Base-by-base conservation (phyloP, 2,113 vertebrate species). In the Chaenocephalus aceratus region DNA sequence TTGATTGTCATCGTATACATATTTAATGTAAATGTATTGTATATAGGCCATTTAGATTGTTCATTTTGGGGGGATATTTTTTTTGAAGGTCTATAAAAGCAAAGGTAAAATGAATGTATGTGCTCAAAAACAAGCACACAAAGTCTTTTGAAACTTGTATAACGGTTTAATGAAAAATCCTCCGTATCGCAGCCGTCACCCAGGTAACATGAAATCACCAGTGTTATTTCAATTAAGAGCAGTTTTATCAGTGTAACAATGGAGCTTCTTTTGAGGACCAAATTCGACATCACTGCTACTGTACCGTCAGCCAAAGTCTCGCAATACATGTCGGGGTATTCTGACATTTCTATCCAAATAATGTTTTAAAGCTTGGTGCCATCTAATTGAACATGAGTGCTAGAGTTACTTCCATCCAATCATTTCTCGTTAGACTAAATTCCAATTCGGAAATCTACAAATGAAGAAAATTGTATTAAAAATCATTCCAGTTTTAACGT, bases 11-110 rank as follows among this genome's bases (percentile, higher is more conserved):
- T 75, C 73, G 1, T 85, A 69, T 77, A 54, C 72, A 72, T 94
- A 93, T 95, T 94, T 93, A 93, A 95, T 95, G 94, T 96, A 94
- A 94, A 94, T 94, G 63, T 93, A 11, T 87, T 95, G 94, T 95
- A 95, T 23, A 94, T 95, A 94, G 64, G 81, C 73, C 80, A 71
- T 65, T 85, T 79, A 83, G 83, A 82, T 86, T 84, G 57, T 86
- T 81, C 3, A 64, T 69, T 74, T 48, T 58, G 41, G 11, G 11
- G 41, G 23, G 15, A 13, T 36, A 65, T 84, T 81, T 21, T 21
- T 89, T 1, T 41, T 41, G 48, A 72, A 57, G 72, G 56, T 82
- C 59, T 74, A 75, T 52, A 82, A 82, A 85, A 69, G 65, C 51
- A 83, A 81, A 73, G 62, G 18, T 64, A 13, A 79, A 87, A 85